Conservation (phyloP, 1,140 invertebrate genomes). For the Formica selysi region DNA sequence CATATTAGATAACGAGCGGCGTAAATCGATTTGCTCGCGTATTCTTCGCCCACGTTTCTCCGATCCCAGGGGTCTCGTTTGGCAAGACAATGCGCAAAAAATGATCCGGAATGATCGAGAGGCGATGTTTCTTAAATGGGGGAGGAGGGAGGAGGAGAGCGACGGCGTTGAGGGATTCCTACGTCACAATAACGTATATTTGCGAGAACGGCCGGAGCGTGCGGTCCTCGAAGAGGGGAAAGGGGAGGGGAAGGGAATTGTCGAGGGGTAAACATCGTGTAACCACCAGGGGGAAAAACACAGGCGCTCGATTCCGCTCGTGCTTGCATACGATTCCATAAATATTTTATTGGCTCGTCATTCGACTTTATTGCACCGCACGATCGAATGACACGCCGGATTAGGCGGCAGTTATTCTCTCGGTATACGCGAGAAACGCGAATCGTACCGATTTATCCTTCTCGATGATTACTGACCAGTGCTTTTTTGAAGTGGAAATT, state of each 20-base stretch:
- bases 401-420: conserved; percentile 60
- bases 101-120: conserved; percentile 40
- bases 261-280: conserved; percentile 82
- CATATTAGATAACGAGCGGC: conserved; percentile 7
- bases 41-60: neutral
- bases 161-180: conserved; percentile 44
- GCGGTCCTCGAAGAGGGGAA: conserved; percentile 19
- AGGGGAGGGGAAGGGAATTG: conserved; percentile 48
- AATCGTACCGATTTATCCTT: conserved; percentile 34
- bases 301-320: conserved; percentile 59
- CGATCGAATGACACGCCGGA: conserved; percentile 79
- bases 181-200: conserved; percentile 48
- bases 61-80: conserved; percentile 35
- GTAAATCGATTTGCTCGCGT: conserved; percentile 18
- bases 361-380: conserved; percentile 82
- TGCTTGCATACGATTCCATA: conserved; percentile 81
- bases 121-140: neutral
- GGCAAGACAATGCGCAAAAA: conserved; percentile 34
- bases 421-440: conserved; percentile 22
- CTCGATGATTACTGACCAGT: conserved; percentile 19
- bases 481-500: neutral
- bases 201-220: conserved; percentile 13
- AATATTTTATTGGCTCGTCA: conserved; percentile 86
- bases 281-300: conserved; percentile 80
- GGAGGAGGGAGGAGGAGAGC: neutral